phyloP scores from a whole-genome alignment of 2,113 vertebrate genomes.

The Podarcis cretensis region DNA sequence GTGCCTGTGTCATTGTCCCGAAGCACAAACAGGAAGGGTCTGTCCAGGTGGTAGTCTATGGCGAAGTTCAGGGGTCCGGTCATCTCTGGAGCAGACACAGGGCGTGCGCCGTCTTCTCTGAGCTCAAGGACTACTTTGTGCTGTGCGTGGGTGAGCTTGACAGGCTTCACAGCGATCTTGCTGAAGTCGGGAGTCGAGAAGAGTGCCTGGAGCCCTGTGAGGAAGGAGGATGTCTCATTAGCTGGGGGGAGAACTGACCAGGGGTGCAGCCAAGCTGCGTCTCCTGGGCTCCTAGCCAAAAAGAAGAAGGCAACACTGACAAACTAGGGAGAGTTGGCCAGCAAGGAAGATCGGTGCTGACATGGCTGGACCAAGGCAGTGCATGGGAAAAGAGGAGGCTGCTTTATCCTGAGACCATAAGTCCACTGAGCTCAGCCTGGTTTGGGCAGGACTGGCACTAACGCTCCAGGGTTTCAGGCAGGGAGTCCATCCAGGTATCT shows the following conservation, averaged over 20 bases:
- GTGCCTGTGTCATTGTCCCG: constrained; percentile 88
- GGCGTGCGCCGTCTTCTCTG: constrained; percentile 83
- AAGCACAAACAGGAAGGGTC: constrained; percentile 91
- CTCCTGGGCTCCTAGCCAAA: not conserved
- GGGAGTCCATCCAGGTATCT: too few species aligned
- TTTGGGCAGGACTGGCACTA: too few species aligned
- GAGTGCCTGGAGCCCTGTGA: constrained; percentile 86
- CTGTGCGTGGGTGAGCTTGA: constrained; percentile 81
- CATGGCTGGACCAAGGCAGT: not conserved
- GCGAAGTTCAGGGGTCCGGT: constrained; percentile 73
- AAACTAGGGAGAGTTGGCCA: not conserved
- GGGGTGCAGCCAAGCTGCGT: not conserved
- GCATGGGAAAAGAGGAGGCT: not conserved
- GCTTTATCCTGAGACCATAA: not conserved
- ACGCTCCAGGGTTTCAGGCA: too few species aligned
- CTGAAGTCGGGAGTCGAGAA: constrained; percentile 83
- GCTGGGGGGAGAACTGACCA: not conserved
- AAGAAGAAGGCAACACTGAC: not conserved
- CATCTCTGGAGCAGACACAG: constrained; percentile 22
- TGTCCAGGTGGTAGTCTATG: constrained; percentile 86
- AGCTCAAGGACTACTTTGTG: constrained; percentile 88
- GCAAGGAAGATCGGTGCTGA: not conserved
- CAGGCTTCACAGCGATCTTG: constrained; percentile 82
- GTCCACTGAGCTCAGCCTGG: too few species aligned
- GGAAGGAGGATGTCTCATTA: constrained; percentile 42